Evolutionary conservation across 64 coral and sea anemone genomes (phyloP), one percentile per base, ranked within the genome.

Genomic region (Montipora sp.): DNA sequence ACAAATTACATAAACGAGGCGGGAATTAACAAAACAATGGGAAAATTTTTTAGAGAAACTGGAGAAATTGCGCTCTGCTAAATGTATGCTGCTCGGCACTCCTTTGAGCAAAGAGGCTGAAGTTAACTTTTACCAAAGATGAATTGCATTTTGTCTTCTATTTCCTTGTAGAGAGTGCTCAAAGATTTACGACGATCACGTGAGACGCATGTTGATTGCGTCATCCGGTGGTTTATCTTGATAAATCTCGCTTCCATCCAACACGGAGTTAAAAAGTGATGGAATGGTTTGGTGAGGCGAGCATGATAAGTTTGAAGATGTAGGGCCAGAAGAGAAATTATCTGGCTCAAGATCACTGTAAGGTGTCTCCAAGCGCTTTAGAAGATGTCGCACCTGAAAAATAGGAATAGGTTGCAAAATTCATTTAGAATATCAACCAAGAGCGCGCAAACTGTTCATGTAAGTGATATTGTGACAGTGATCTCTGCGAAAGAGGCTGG

Each of bases 171-270:
- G 53, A 57, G 7, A 57, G 53, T 8, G 11, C 11, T 8, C 7
- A 19, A 19, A 5, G 60, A 84, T 70, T 84, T 96, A 96, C 20
- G 95, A 94, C 46, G 95, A 96, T 93, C 95, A 96, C 71, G 95
- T 82, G 47, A 96, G 92, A 53, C 83, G 84, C 84, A 96, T 87
- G 59, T 96, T 92, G 36, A 94, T 45, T 79, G 81, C 88, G 81
- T 89, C 89, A 46, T 90, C 92, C 16, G 95, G 92, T 68, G 92
- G 88, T 77, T 91, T 94, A 24, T 83, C 93, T 45, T 80, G 92
- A 76, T 80, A 94, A 51, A 55, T 67, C 10, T 77, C 22, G 3
- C 14, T 15, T 36, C 11, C 43, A 59, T 57, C 27, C 1, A 3
- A 47, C 12, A 18, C 16, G 1, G 18, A 23, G 59, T 85, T n/a